Evolutionary conservation across 2,888 invertebrate genomes (phyloP), one percentile per base, ranked within the genome.

Genomic region (Lordiphosa andalusiaca): DNA sequence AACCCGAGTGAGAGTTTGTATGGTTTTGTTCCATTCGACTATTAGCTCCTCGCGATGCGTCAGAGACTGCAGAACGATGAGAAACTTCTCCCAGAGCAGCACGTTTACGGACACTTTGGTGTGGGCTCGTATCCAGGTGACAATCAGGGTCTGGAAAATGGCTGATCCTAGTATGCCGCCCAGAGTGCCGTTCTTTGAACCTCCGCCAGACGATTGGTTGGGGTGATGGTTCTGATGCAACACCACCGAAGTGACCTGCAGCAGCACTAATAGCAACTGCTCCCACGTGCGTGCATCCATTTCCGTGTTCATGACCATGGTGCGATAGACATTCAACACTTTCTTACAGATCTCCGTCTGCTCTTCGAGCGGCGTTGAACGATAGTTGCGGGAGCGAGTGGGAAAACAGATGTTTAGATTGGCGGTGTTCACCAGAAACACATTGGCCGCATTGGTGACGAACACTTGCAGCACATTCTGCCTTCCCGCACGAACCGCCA

Each of bases 61-160:
- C 5, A 98, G 91, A 1, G 96, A 94, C 0, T 95, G 95, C 13
- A 98, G 91, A 7, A 98, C 94, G 62, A 93, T 92, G 85, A 98
- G 93, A 88, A 98, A 97, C 87, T 95, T 94, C 90, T 98, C 97
- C 98, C 98, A 99, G 41, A 98, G 90, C 81, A 96, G 94, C 5
- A 94, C 92, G 55, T 95, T 94, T 60, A 98, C 96, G 3, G 95
- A 93, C 5, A 98, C 98, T 88, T 98, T 97, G 74, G 98, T 92
- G 90, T 98, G 98, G 0, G 98, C 98, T 85, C 98, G 96, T 76
- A 98, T 98, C 98, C 98, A 98, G 3, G 98, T 98, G 67, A 98
- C 98, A 72, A 98, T 97, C 47, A 98, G 90, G 0, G 98, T 98
- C 92, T 98, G 95, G 83, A 96, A 95, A 71, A 96, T 92, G 0